Evolutionary conservation across 23 tunicate species (phyloP), one percentile per base, ranked within the genome.

Genomic region (Trididemnum clinides): DNA sequence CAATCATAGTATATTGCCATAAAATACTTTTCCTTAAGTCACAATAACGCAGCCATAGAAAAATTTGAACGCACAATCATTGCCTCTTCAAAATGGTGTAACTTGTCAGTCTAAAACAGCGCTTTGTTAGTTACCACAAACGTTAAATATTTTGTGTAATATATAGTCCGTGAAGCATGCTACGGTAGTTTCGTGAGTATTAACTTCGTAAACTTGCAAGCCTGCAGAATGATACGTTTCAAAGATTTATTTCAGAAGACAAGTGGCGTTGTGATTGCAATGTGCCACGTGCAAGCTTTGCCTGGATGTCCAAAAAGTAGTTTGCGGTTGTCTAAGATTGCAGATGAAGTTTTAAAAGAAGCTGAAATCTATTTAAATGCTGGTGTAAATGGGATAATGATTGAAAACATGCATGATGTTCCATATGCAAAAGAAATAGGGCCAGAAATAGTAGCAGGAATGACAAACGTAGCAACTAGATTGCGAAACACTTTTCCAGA

Each of bases 321-420:
- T 1, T 22, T 87, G 6, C 69, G 81, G 0, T 36, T 96, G 64
- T 25, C 64, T 5, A 76, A 91, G 58, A 96, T 96, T 10, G 6
- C 64, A 2, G 87, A 84, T 2, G 32, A 39, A 25, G 91, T 86
- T 50, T 39, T 96, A 1, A 81, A 51, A 23, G 99, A 96, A 80
- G 93, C 92, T 0, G 96, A 90, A 28, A 71, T 84, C 19, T 84
- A 83, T 71, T 50, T 66, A 7, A 84, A 84, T 4, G 64, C 57
- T 64, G 88, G 86, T 28, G 37, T 96, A 49, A 93, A 96, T 74
- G 87, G 86, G 1, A 88, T 96, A 39, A 96, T 96, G 71, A 91
- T 96, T 12, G 99, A 96, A 73, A 96, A 96, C 59, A 96, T 96
- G 99, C 97, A 96, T 72, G 99, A 96, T 73, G 82, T 96, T 2